Evolutionary conservation across 2,888 invertebrate genomes (phyloP).

Genomic region (Brenthis daphne): DNA sequence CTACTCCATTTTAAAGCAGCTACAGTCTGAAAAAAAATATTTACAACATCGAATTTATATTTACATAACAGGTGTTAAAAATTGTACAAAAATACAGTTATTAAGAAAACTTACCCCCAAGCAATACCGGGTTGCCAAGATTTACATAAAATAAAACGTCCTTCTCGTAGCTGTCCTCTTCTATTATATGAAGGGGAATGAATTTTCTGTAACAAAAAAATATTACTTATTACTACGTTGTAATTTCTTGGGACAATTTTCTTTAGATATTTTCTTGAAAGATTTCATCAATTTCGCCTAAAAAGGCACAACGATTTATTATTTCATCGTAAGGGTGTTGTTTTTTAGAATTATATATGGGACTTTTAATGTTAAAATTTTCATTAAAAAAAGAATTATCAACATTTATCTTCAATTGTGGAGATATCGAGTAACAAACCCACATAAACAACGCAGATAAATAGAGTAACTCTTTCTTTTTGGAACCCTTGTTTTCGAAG

Average conservation of each 20-base stretch:
- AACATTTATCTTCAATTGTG: too few relatives aligned
- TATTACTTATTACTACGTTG: not conserved
- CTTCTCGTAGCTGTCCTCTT: conserved; percentile 99
- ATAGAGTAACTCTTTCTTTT: too few relatives aligned
- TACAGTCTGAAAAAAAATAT: conserved; percentile 5
- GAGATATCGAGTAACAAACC: too few relatives aligned
- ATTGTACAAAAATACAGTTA: conserved; percentile 8
- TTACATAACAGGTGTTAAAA: conserved; percentile 16
- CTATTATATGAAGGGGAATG: conserved; percentile 93
- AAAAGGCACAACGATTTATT: too few relatives aligned
- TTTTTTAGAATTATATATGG: too few relatives aligned
- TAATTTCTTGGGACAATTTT: too few relatives aligned
- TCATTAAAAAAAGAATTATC: too few relatives aligned
- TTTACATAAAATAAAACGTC: conserved; percentile 96
- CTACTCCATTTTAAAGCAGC: conserved; percentile 4
- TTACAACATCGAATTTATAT: not conserved
- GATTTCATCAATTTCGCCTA: too few relatives aligned
- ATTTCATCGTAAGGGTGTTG: too few relatives aligned
- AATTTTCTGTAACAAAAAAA: conserved; percentile 88
- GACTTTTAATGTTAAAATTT: too few relatives aligned
- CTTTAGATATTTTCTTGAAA: not conserved
- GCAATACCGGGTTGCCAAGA: conserved; percentile 92
- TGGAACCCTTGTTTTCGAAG: too few relatives aligned
- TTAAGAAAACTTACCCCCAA: conserved; percentile 85
- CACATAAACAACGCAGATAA: too few relatives aligned